Evolutionary conservation across 2,888 invertebrate species (phyloP), one percentile per base, ranked within the genome.

Genomic region (Toxonevra muliebris): DNA sequence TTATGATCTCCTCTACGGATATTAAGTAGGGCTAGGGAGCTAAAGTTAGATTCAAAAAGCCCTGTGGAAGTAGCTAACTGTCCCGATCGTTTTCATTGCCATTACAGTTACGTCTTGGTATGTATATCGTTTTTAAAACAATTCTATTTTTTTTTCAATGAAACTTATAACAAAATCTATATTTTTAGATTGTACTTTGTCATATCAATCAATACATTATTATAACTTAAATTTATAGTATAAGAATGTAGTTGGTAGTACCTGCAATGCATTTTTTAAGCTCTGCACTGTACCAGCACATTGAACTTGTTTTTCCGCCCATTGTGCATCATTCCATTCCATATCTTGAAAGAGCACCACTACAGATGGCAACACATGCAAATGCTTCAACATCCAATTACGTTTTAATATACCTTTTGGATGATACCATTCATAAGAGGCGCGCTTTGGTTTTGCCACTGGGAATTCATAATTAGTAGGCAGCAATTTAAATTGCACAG

Each of bases 321-420:
- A 98, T 72, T 92, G 90, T 0, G 90, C 87, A 85, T 98, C 97
- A 82, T 95, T 95, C 98, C 98, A 99, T 86, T 98, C 98, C 81
- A 98, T 89, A 80, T 99, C 98, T 84, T 95, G 95, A 85, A 98
- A 99, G 71, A 97, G 89, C 2, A 97, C 96, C 40, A 96, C 92
- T 1, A 98, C 93, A 1, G 98, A 92, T 10, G 99, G 98, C 72
- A 98, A 89, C 67, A 93, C 89, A 74, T 92, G 91, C 48, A 96
- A 87, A 81, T 98, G 96, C 85, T 99, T 99, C 61, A 91, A 89
- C 87, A 98, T 93, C 98, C 98, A 99, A 81, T 95, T 94, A 54
- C 92, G 90, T 83, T 98, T 97, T 9, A 98, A 86, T 73, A 98
- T 93, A 12, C 98, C 98, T 84, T 94, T 94, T 0, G 96, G 96